phyloP scores from a whole-genome alignment of 1,140 invertebrate species.

The Liolophura sinensis region DNA sequence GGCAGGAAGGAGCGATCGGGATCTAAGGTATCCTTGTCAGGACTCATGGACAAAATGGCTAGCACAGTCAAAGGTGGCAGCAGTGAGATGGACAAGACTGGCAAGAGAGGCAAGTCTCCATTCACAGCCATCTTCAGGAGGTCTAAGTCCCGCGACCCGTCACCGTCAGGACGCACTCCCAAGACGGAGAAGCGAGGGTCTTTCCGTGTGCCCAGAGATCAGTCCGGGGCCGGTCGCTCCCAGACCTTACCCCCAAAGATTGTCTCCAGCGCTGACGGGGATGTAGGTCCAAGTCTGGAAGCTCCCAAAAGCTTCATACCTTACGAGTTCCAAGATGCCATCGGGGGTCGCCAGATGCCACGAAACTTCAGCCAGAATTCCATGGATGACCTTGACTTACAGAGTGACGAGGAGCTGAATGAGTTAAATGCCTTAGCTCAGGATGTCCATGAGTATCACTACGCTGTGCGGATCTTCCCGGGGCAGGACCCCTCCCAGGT shows the following conservation, averaged over 20 bases:
- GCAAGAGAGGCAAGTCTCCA: conserved; percentile 31
- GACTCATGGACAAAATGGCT: conserved; percentile 44
- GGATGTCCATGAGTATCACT: conserved; percentile 97
- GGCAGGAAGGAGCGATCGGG: conserved; percentile 28
- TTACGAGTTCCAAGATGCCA: conserved; percentile 51
- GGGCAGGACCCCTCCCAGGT: conserved; percentile 89
- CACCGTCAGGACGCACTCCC: conserved; percentile 22
- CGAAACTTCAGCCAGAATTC: conserved; percentile 38
- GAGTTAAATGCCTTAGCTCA: conserved; percentile 67
- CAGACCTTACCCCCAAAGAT: conserved; percentile 20
- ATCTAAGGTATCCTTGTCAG: conserved; percentile 44
- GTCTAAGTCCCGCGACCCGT: conserved; percentile 48
- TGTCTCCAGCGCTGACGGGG: conserved; percentile 14
- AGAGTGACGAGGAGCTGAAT: conserved; percentile 43
- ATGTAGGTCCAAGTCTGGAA: conserved; percentile 11
- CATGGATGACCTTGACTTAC: conserved; percentile 28
- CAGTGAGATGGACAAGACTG: conserved; percentile 18
- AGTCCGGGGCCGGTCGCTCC: conserved; percentile 14
- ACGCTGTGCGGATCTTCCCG: conserved; percentile 86
- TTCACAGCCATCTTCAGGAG: conserved; percentile 52
- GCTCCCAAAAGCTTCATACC: conserved; percentile 35
- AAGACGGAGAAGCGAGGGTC: background rate
- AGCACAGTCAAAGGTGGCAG: conserved; percentile 1
- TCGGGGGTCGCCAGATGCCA: conserved; percentile 27
- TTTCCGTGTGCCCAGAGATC: conserved; percentile 10